Base-by-base conservation (phyloP, 2,113 vertebrate genomes). In the Ceuthmochares aereus region DNA sequence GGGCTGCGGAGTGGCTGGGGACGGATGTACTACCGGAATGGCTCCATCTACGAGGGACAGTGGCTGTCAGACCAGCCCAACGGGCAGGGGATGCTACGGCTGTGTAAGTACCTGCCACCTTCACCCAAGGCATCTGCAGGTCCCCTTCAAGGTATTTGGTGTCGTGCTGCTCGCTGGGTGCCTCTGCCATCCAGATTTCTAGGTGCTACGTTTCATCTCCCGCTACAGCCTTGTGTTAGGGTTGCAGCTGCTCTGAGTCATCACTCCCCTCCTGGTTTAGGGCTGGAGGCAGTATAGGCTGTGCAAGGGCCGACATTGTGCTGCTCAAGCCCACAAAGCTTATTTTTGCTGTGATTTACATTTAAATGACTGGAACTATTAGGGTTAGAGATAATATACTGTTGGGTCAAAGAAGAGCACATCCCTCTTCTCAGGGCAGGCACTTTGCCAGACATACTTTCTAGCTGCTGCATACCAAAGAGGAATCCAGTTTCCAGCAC, bases 31-130 rank as follows among this genome's bases (percentile, higher is more conserved):
- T 98, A 98, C 92, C 62, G 45, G 45, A 97, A 98, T 2, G 98
- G 99, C 22, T 98, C 98, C 59, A 70, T 98, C 80, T 99, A 99
- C 20, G 98, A 99, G 75, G 99, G 99, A 74, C 98, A 99, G 62
- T 99, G 99, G 99, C 60, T 94, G 76, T 64, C 85, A 7, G 98
- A 99, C 95, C 95, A 95, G 77, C 97, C 88, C 6, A 42, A 97
- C 0, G 99, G 99, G 30, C 95, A 98, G 47, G 99, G 99, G 42
- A 96, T 98, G 94, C 84, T 99, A 79, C 94, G 17, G 25, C 96
- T 98, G 62, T 88, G 99, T 99, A 95, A 98, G 97, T 98, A 37
- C 67, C 0, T 1, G 21, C 18, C 22, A 2, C 4, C 45, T 36
- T 49, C 20, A 0, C 5, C 16, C 25, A 10, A 1, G 2, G 5